These are phyloP conservation scores for Pterocles orientalis DNA, from an alignment of 2,113 vertebrate genomes.

Conservation along the genomic window DNA sequence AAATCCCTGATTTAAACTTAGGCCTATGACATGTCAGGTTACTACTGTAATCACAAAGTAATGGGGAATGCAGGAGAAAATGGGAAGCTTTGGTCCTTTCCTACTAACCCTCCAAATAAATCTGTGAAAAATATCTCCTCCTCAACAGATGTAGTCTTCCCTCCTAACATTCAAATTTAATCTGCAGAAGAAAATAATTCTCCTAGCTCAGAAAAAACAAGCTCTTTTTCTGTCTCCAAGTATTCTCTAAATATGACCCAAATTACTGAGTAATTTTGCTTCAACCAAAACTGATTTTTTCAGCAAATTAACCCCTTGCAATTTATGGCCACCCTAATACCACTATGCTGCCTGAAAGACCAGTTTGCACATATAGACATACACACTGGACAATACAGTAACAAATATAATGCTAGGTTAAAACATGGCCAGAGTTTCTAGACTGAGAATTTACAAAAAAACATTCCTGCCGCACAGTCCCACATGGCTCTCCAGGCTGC, in stretches of 20 bases:
- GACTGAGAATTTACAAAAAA: neutral
- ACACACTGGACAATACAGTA: neutral
- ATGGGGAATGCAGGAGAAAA: neutral
- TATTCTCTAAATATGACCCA: neutral
- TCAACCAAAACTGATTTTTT: neutral
- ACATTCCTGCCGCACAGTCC: neutral
- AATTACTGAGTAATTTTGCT: neutral
- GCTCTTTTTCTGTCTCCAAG: neutral
- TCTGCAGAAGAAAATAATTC: neutral
- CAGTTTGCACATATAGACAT: fast-evolving
- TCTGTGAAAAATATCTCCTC: neutral
- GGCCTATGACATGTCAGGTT: neutral
- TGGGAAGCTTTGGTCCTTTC: neutral
- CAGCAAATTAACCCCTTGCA: neutral
- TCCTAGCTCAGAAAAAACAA: neutral
- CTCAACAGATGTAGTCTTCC: neutral
- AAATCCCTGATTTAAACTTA: neutral
- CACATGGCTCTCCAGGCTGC: neutral
- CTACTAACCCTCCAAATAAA: neutral
- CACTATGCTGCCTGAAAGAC: neutral
- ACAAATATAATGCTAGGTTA: neutral
- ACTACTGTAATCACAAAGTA: neutral
- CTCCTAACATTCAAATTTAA: neutral
- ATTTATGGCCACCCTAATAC: neutral
- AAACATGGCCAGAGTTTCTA: neutral